These are phyloP conservation scores for Dryococelus australis DNA, from an alignment of 2,888 invertebrate species.

Conservation along the genomic window DNA sequence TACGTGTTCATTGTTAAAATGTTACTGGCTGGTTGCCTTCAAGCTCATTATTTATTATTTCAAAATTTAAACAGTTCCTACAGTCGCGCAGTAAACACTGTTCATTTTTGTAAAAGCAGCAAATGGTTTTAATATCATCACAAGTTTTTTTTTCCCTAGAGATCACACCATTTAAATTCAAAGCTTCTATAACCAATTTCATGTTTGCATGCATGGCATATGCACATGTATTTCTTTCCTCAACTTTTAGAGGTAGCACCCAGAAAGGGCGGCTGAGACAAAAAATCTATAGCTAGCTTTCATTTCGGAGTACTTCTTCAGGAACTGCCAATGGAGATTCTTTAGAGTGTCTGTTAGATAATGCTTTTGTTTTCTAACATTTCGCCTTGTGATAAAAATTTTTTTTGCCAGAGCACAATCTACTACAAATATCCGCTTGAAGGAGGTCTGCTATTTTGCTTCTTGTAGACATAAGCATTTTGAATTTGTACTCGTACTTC, in stretches of 20 bases:
- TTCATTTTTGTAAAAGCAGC: conserved; percentile 20
- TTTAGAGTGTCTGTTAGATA: conserved; percentile 2
- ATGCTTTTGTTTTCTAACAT: conserved; percentile 13
- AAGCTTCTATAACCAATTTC: background rate
- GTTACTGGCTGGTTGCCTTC: too few relatives aligned
- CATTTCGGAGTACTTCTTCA: conserved; percentile 22
- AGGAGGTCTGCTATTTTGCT: conserved; percentile 8
- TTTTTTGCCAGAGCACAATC: conserved; percentile 19
- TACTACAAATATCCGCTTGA: conserved; percentile 20
- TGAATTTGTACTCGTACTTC: conserved; percentile 24
- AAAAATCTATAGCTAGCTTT: conserved; percentile 18
- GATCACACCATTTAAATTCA: background rate
- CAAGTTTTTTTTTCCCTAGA: conserved; percentile 18
- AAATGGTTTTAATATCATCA: background rate
- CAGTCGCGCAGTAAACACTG: background rate
- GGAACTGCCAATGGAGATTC: conserved; percentile 21
- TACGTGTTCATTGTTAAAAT: too few relatives aligned
- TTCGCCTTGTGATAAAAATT: conserved; percentile 4
- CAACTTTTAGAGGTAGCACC: conserved; percentile 18
- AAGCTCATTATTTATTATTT: too few relatives aligned
- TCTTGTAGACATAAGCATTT: conserved; percentile 3
- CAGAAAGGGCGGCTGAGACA: conserved; percentile 22
- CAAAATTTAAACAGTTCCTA: too few relatives aligned
- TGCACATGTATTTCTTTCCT: conserved; percentile 19
- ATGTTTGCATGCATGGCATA: background rate